Conservation (phyloP, 2,888 invertebrate genomes). For the Drosophila antonietae region DNA sequence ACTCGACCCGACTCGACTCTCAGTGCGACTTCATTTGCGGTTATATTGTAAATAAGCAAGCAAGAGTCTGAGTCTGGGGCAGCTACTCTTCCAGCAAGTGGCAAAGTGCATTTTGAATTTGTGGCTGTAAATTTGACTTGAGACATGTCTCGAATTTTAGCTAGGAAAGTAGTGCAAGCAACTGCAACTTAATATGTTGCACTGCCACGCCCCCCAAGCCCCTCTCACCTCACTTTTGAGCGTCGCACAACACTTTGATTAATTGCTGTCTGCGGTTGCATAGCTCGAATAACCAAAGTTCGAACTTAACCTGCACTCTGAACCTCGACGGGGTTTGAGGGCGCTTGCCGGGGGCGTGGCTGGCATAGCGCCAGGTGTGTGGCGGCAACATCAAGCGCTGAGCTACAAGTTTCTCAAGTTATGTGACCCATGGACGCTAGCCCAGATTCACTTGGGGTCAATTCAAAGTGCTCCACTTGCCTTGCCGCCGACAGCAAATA, state of each 20-base stretch:
- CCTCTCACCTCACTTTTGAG: not conserved
- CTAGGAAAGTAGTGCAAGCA: constrained; percentile 14
- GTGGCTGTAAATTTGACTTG: constrained; percentile 27
- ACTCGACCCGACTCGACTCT: too few relatives aligned
- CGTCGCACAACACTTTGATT: constrained; percentile 44
- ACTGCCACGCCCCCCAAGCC: not conserved
- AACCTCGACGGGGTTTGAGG: not conserved
- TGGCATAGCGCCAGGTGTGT: constrained; percentile 16
- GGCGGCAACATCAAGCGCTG: constrained; percentile 21
- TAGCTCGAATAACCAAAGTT: constrained; percentile 30
- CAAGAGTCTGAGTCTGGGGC: not conserved
- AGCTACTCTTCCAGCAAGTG: constrained; percentile 10
- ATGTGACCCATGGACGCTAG: not conserved
- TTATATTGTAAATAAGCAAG: constrained; percentile 46
- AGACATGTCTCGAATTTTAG: constrained; percentile 24
- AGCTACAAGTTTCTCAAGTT: constrained; percentile 13
- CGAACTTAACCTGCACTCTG: constrained; percentile 16
- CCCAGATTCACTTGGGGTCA: not conserved
- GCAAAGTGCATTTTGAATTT: constrained; percentile 48
- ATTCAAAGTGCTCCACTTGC: constrained; percentile 6
- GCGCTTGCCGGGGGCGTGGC: not conserved
- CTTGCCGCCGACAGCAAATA: not conserved
- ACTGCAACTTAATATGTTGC: constrained; percentile 16
- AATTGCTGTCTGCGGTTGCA: constrained; percentile 61
- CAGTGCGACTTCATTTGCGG: constrained; percentile 65